Evolutionary conservation across 2,113 vertebrate genomes (phyloP).

Genomic region (Indicator maculatus): DNA sequence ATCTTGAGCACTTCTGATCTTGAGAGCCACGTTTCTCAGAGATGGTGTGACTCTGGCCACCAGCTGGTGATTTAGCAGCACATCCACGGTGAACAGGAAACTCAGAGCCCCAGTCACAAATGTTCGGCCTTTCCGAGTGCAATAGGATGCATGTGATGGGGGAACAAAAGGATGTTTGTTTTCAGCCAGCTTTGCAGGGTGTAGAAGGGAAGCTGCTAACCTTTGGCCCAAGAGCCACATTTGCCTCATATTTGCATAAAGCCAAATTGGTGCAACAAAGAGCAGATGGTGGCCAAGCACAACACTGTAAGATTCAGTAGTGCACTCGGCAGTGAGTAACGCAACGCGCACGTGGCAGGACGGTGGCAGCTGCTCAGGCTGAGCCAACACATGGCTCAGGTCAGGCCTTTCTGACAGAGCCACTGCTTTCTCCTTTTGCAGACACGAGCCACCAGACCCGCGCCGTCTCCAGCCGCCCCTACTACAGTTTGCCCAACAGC

Average conservation of each 20-base stretch:
- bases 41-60: neutral
- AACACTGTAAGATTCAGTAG: neutral
- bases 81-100: neutral
- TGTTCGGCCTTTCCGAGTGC: neutral
- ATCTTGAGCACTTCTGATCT: neutral
- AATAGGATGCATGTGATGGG: neutral
- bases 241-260: neutral
- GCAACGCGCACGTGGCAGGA: rapidly evolving
- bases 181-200: neutral
- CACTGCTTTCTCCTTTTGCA: conserved; percentile 51
- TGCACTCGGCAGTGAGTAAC: rapidly evolving
- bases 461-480: conserved; percentile 85
- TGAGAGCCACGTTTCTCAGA: neutral
- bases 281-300: neutral
- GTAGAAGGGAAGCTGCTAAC: neutral
- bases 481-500: conserved; percentile 85
- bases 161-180: neutral
- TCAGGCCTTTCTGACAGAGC: neutral
- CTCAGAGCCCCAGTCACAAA: neutral
- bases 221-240: neutral
- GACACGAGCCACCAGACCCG: conserved; percentile 87
- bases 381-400: rapidly evolving
- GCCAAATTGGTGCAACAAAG: neutral
- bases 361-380: neutral
- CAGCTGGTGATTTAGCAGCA: neutral